Evolutionary conservation across 2,888 invertebrate genomes (phyloP).

Genomic region (Nomada lathburiana): DNA sequence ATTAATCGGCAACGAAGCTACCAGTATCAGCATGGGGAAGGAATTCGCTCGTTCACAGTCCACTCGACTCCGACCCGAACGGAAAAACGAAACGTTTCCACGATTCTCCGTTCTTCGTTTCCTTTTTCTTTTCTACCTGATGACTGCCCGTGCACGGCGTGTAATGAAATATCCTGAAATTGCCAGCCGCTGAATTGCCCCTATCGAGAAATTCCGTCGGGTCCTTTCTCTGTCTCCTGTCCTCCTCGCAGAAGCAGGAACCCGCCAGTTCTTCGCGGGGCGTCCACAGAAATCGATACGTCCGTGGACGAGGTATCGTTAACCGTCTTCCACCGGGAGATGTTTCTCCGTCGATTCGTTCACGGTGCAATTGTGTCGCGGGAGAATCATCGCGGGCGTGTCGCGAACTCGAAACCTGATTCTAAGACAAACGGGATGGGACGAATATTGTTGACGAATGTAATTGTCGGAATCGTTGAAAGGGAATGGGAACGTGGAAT

Average conservation of each 20-base stretch:
- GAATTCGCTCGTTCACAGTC: slow-evolving; percentile 35
- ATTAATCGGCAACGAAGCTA: slow-evolving; percentile 31
- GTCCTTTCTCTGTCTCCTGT: background rate
- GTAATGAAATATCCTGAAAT: slow-evolving; percentile 48
- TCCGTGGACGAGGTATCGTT: slow-evolving; percentile 29
- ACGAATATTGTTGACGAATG: too few relatives aligned
- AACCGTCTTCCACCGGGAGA: slow-evolving; percentile 4
- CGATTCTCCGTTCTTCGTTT: background rate
- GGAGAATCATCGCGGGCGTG: background rate
- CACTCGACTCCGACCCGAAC: slow-evolving; percentile 36
- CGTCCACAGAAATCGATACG: slow-evolving; percentile 52
- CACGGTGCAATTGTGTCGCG: background rate
- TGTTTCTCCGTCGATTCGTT: background rate
- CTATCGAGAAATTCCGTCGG: slow-evolving; percentile 34
- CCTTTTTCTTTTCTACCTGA: background rate
- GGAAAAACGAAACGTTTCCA: slow-evolving; percentile 17
- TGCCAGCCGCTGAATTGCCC: slow-evolving; percentile 48
- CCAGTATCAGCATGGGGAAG: background rate
- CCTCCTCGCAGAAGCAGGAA: slow-evolving; percentile 6
- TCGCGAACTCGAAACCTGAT: background rate
- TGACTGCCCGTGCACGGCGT: background rate
- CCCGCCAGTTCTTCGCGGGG: slow-evolving; percentile 42
- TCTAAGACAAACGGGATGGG: too few relatives aligned
- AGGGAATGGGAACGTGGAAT: too few relatives aligned
- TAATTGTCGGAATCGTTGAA: background rate